phyloP scores from a whole-genome alignment of 2,113 vertebrate species.

The Pteruthius melanotis region DNA sequence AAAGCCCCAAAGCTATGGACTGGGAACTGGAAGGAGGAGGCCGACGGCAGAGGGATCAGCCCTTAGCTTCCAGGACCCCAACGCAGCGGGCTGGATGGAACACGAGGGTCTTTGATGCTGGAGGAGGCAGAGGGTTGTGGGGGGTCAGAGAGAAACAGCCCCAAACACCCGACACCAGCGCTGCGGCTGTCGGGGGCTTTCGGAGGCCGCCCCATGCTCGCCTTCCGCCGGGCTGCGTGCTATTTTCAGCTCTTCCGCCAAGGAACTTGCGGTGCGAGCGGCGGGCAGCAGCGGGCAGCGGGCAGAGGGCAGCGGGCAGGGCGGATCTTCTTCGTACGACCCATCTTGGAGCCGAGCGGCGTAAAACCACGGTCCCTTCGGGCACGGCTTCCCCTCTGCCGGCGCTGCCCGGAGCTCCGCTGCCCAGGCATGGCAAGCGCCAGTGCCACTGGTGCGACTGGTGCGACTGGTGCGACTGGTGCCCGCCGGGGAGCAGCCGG shows the following conservation, averaged over 20 bases:
- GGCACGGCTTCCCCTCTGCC: background rate
- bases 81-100: rapidly evolving
- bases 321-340: background rate
- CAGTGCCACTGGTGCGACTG: background rate
- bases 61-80: background rate
- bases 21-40: background rate
- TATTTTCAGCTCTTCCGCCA: background rate
- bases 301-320: background rate
- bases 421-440: background rate
- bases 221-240: background rate
- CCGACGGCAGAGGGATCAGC: background rate
- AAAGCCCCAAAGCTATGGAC: background rate
- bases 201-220: background rate
- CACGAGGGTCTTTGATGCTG: background rate
- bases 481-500: background rate
- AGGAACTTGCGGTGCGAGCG: background rate
- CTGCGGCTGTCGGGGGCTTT: background rate
- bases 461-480: background rate
- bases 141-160: background rate
- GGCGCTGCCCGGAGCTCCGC: background rate
- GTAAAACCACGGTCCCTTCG: background rate
- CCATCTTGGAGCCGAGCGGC: background rate
- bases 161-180: background rate
- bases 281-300: background rate
- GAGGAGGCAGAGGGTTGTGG: too few relatives aligned